Conservation (phyloP, 2,797 vertebrate genomes). For the Phoxinus dragarum region DNA sequence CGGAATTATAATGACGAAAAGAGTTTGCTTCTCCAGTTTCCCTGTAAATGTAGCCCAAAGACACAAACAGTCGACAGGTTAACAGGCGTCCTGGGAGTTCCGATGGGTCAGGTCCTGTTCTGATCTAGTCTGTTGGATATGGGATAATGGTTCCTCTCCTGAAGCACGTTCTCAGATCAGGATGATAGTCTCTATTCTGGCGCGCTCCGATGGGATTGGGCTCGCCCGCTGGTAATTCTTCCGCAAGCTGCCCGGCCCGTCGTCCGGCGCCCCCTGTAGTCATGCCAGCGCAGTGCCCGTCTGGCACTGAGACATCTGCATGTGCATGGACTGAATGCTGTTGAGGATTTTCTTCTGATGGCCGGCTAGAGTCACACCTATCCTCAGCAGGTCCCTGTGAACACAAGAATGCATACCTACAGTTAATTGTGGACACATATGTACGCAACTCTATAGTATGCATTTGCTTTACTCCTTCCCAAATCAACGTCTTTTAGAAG, state of each 20-base stretch:
- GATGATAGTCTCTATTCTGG: constrained; percentile 84
- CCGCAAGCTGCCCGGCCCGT: constrained; percentile 79
- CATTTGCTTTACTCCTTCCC: background rate
- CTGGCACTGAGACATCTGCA: constrained; percentile 96
- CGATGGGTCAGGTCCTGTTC: background rate
- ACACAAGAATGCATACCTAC: constrained; percentile 55
- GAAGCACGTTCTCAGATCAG: constrained; percentile 76
- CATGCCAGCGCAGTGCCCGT: constrained; percentile 93
- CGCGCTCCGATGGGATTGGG: constrained; percentile 78
- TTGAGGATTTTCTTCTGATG: constrained; percentile 99
- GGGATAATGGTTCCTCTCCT: constrained; percentile 13
- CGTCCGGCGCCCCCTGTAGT: constrained; percentile 83
- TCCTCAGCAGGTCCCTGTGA: constrained; percentile 94
- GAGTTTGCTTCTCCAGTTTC: background rate
- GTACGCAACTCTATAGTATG: background rate
- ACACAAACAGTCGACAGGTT: constrained; percentile 30
- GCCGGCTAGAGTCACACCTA: constrained; percentile 97
- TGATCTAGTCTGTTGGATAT: background rate
- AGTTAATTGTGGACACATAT: background rate
- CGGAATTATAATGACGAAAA: background rate
- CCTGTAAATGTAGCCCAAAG: constrained; percentile 36
- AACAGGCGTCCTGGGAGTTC: constrained; percentile 7
- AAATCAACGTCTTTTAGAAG: background rate
- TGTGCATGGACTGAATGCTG: constrained; percentile 95
- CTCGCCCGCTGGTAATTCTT: constrained; percentile 76